Conservation (phyloP, 2,797 vertebrate species). For the Toxotes lorentzi region DNA sequence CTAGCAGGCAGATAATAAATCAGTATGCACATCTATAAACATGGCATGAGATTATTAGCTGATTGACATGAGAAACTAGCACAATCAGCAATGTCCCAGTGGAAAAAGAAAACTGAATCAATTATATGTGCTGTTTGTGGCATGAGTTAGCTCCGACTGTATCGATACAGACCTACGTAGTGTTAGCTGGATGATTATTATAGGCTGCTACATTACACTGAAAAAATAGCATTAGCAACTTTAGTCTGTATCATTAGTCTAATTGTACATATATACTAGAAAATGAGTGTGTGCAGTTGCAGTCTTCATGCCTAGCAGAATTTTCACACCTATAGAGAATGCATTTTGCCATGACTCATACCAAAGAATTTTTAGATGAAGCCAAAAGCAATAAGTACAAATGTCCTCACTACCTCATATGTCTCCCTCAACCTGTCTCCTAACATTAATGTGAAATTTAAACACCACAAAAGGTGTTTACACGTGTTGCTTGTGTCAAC, state of each 20-base stretch:
- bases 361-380: not conserved
- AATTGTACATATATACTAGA: not conserved
- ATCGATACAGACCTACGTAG: not conserved
- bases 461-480: constrained; percentile 16
- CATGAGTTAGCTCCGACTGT: not conserved
- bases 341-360: not conserved
- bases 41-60: constrained; percentile 65
- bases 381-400: not conserved
- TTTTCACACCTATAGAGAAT: too few relatives aligned
- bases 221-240: not conserved
- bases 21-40: constrained; percentile 71
- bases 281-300: too few relatives aligned
- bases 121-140: constrained; percentile 14
- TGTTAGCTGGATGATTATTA: not conserved
- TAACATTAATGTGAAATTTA: constrained; percentile 13
- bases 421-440: constrained; percentile 5
- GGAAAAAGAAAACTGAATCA: constrained; percentile 25
- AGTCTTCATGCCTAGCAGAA: too few relatives aligned
- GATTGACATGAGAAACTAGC: constrained; percentile 39
- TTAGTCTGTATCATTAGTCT: not conserved
- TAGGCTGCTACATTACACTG: not conserved
- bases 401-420: not conserved
- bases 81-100: constrained; percentile 20
- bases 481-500: constrained; percentile 4
- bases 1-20: constrained; percentile 62